Conservation (phyloP, 2,797 vertebrate species). For the Gadopsis marmoratus region DNA sequence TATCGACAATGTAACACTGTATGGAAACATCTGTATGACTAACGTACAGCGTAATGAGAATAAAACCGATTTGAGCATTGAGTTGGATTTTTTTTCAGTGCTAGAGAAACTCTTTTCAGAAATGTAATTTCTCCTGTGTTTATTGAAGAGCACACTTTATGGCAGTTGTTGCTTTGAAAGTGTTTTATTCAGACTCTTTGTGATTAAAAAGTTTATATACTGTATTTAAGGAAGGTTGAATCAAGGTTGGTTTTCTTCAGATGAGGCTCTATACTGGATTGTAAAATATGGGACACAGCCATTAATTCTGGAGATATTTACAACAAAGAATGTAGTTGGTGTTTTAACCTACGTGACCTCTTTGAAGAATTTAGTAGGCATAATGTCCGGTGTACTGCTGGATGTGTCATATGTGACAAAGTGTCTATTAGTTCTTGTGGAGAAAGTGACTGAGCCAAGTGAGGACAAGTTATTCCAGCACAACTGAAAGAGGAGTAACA, state of each 20-base stretch:
- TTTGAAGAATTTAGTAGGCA: slow-evolving; percentile 33
- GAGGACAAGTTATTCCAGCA: slow-evolving; percentile 27
- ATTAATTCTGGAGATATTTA: slow-evolving; percentile 47
- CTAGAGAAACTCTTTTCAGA: no score
- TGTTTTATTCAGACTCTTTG: slow-evolving; percentile 22
- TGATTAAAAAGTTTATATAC: slow-evolving; percentile 14
- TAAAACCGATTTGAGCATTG: neutral
- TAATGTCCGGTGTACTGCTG: slow-evolving; percentile 15
- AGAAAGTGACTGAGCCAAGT: slow-evolving; percentile 21
- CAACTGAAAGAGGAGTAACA: slow-evolving; percentile 18
- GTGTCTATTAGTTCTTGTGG: slow-evolving; percentile 25
- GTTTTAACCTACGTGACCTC: slow-evolving; percentile 31
- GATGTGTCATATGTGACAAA: slow-evolving; percentile 36
- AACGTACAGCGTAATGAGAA: neutral
- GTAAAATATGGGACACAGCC: slow-evolving; percentile 38
- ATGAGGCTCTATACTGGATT: slow-evolving; percentile 6
- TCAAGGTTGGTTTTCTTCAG: slow-evolving; percentile 30
- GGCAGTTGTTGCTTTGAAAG: slow-evolving; percentile 24
- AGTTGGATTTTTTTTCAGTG: neutral
- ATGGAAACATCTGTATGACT: slow-evolving; percentile 3
- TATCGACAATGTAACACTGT: neutral
- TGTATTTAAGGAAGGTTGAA: slow-evolving; percentile 13
- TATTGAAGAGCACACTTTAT: slow-evolving; percentile 31
- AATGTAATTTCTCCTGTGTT: neutral
- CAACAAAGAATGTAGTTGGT: slow-evolving; percentile 12